A percentile compares a stretch with the other conserved stretches of the same genome.
phyloP scores from a whole-genome alignment of 2,113 vertebrate species.

The Megaceryle maxima region DNA sequence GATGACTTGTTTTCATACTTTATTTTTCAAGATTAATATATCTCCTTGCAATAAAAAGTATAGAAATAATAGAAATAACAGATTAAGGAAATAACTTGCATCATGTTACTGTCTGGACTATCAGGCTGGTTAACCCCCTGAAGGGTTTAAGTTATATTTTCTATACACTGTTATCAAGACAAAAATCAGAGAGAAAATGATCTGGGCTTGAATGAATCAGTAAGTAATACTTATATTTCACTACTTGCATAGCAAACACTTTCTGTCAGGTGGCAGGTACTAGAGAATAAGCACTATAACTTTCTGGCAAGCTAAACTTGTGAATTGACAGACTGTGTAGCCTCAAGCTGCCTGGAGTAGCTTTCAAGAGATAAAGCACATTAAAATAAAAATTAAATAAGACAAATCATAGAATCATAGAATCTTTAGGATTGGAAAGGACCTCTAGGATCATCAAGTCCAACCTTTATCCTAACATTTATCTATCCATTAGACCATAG shows the following conservation, averaged over 20 bases:
- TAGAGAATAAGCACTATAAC: background rate
- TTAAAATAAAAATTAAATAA: background rate
- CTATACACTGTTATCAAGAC: background rate
- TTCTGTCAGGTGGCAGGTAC: background rate
- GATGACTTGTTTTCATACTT: background rate
- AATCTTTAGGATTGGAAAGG: too few species aligned
- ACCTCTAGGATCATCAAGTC: too few species aligned
- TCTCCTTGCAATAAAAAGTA: background rate
- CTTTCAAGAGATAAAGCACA: background rate
- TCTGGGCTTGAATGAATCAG: background rate
- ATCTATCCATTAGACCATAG: too few species aligned
- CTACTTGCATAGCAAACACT: background rate
- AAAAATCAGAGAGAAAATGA: conserved; percentile 13
- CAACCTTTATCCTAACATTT: too few species aligned
- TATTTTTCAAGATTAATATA: background rate
- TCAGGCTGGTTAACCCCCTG: background rate
- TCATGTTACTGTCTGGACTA: background rate
- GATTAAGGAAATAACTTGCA: background rate
- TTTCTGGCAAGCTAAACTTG: background rate
- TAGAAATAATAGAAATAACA: background rate
- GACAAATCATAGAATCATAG: too few species aligned
- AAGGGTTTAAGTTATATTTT: conserved; percentile 18
- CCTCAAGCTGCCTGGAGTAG: background rate
- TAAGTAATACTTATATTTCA: background rate
- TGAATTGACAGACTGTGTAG: background rate